Evolutionary conservation across 2,797 vertebrate genomes (phyloP), one percentile per base, ranked within the genome.

Genomic region (Neopelma chrysocephalum): DNA sequence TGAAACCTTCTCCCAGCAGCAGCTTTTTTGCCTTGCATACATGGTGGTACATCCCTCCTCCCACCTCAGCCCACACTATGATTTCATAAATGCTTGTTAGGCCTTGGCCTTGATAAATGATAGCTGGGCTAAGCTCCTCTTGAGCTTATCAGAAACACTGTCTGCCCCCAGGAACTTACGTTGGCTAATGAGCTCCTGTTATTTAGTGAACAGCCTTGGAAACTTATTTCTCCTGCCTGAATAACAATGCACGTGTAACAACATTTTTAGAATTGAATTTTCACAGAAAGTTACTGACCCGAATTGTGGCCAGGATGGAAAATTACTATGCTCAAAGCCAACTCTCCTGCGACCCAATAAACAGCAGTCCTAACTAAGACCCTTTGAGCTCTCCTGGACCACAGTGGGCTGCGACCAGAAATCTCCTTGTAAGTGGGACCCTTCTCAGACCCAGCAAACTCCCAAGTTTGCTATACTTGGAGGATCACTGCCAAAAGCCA

Each of bases 401-500:
- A 25, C 12, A 9, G 43, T 15, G 21, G 51, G 43, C 80, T 56
- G 42, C 3, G 42, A 56, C 75, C 53, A 61, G 34, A 17, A n/a
- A 68, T 42, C 45, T 73, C 31, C 25, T 12, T 53, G n/a, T 40
- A 34, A 72, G 31, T 0, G 0, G 31, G 40, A n/a, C 45, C 16
- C 26, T 72, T 42, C 19, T 48, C 9, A 0, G 0, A 47, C 34
- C 0, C 1, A 80, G 27, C 16, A 18, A 54, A 61, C 72, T 36
- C 34, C 45, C 32, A 43, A 12, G 27, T 31, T 54, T 29, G 6
- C 20, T 10, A 3, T 38, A 17, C 22, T 36, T 73, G 61, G 21
- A 80, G 48, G 20, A 43, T 14, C 36, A 61, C 42, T 61, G 42
- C 34, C 19, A 61, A 53, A 51, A 58, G 12, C 45, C 45, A 51